A percentile compares a stretch with the other conserved stretches of the same genome.
phyloP scores from a whole-genome alignment of 2,888 invertebrate genomes.

The Formica aserva region DNA sequence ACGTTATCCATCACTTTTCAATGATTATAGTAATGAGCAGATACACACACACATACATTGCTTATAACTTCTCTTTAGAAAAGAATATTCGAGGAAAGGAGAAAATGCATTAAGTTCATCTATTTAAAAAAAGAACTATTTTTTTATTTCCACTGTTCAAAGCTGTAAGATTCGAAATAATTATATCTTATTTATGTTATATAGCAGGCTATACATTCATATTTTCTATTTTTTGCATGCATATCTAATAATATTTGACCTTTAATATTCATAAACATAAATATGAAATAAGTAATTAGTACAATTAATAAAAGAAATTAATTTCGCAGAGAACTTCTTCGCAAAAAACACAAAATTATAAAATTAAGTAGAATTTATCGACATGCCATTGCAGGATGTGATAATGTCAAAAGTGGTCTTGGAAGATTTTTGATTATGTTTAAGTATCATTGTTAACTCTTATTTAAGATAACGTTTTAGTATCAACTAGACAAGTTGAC shows the following conservation, averaged over 20 bases:
- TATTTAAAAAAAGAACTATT: background rate
- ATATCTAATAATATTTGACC: background rate
- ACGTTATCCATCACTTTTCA: background rate
- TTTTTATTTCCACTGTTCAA: background rate
- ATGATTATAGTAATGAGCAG: background rate
- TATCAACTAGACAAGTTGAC: background rate
- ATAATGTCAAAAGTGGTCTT: background rate
- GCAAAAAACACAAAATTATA: background rate
- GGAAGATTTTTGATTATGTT: background rate
- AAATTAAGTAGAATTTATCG: background rate
- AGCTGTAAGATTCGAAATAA: background rate
- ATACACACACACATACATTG: background rate
- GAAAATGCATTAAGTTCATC: background rate
- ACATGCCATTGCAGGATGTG: background rate
- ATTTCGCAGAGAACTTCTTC: background rate
- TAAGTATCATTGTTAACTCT: background rate
- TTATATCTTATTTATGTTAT: background rate
- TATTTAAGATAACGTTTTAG: background rate
- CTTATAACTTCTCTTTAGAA: background rate
- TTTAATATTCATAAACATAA: background rate
- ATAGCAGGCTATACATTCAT: background rate
- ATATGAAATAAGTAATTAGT: background rate
- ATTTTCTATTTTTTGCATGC: background rate
- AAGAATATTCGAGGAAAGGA: background rate
- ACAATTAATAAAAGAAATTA: background rate